A percentile compares a stretch with the other conserved stretches of the same genome.
Conservation (phyloP, 2,797 vertebrate species). For the Perodicticus potto region DNA sequence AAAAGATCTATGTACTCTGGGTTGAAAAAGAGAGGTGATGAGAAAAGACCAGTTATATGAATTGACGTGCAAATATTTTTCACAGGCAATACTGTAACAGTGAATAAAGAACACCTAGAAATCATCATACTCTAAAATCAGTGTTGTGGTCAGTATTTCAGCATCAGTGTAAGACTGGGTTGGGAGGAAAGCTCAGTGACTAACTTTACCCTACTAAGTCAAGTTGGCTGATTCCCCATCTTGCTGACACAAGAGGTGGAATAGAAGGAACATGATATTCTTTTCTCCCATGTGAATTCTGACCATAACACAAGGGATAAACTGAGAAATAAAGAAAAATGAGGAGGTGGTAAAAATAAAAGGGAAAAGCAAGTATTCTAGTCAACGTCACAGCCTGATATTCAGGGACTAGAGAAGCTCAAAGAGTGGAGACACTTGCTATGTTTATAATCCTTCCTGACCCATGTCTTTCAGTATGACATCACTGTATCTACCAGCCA, state of each 20-base stretch:
- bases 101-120: not conserved
- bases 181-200: not conserved
- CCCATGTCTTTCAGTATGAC: not conserved
- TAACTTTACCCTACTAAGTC: not conserved
- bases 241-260: not conserved
- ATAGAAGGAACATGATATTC: not conserved
- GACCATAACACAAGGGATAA: not conserved
- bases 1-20: not conserved
- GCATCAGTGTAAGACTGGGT: not conserved
- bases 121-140: not conserved
- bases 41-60: not conserved
- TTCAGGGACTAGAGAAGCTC: not conserved
- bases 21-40: not conserved
- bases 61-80: slow-evolving; percentile 15
- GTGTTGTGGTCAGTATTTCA: not conserved
- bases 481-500: not conserved
- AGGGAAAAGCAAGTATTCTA: not conserved
- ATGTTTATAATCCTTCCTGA: not conserved
- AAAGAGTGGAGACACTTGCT: not conserved
- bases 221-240: not conserved
- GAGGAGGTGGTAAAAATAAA: not conserved
- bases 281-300: not conserved
- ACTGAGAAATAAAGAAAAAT: not conserved
- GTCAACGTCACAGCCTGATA: not conserved
- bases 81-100: not conserved